phyloP scores from a whole-genome alignment of 2,113 vertebrate species.

The Sander vitreus region DNA sequence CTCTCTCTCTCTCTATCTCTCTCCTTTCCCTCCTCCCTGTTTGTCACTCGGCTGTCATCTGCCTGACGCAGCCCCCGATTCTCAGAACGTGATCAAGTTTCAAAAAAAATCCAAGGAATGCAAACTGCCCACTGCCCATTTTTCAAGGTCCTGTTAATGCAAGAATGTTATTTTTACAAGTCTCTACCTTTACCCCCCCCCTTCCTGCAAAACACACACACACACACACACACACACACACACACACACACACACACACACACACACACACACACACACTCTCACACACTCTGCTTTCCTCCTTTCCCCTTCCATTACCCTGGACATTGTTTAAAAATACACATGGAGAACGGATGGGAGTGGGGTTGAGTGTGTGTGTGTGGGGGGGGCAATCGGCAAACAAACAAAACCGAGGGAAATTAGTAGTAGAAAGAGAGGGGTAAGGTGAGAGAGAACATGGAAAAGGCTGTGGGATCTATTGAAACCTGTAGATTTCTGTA shows the following conservation, averaged over 20 bases:
- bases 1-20: background rate
- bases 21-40: background rate
- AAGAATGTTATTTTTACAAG: slow-evolving; percentile 81
- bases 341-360: background rate
- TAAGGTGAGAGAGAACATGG: slow-evolving; percentile 26
- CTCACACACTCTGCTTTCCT: slow-evolving; percentile 12
- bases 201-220: background rate
- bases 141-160: slow-evolving; percentile 79
- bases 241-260: background rate
- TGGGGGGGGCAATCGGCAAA: slow-evolving; percentile 22
- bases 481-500: slow-evolving; percentile 79
- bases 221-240: slow-evolving; percentile 4
- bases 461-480: slow-evolving; percentile 54
- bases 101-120: slow-evolving; percentile 76
- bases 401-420: slow-evolving; percentile 53
- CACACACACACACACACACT: slow-evolving; percentile 1
- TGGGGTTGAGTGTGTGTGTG: background rate
- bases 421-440: slow-evolving; percentile 23
- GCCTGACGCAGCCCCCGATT: slow-evolving; percentile 52
- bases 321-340: slow-evolving; percentile 57
- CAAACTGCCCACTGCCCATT: slow-evolving; percentile 68
- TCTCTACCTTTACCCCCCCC: slow-evolving; percentile 49
- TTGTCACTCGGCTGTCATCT: slow-evolving; percentile 56
- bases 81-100: slow-evolving; percentile 74
- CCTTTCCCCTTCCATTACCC: slow-evolving; percentile 30